Percentiles rank a stretch among this genome's conserved stretches.
phyloP scores from a whole-genome alignment of 1,140 invertebrate genomes.

The Adoxophyes honmai region DNA sequence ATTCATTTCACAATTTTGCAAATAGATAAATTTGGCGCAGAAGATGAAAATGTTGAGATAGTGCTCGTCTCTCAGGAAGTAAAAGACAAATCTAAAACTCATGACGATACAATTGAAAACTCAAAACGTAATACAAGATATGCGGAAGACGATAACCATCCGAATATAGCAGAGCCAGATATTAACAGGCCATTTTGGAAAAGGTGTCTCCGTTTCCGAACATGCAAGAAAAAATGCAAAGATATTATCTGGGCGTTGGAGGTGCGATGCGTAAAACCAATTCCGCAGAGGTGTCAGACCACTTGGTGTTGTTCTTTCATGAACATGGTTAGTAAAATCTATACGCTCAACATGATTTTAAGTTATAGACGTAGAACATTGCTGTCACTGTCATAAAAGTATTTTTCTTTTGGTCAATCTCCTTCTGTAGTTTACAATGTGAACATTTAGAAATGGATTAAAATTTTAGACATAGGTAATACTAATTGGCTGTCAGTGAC shows the following conservation, averaged over 20 bases:
- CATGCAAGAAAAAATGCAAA: conserved; percentile 39
- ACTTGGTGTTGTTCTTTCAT: conserved; percentile 46
- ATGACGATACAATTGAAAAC: conserved; percentile 40
- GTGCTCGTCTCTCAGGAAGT: conserved; percentile 55
- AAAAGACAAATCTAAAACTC: conserved; percentile 32
- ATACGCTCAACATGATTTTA: no score
- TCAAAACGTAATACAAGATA: conserved; percentile 36
- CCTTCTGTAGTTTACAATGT: no score
- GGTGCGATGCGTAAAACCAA: conserved; percentile 55
- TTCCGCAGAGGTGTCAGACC: conserved; percentile 36
- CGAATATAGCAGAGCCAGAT: conserved; percentile 15
- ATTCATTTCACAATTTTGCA: no score
- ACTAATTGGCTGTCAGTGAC: no score
- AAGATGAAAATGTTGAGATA: conserved; percentile 46
- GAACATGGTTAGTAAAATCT: conserved; percentile 56
- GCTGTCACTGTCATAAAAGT: no score
- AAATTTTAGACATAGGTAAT: no score
- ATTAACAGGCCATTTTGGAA: conserved; percentile 33
- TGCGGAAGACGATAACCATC: conserved; percentile 31
- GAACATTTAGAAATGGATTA: no score
- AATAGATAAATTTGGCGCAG: background rate
- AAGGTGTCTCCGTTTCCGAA: conserved; percentile 40
- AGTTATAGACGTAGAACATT: no score
- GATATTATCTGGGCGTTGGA: conserved; percentile 49
- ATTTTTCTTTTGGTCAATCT: no score